Evolutionary conservation across 2,113 vertebrate species (phyloP).

Genomic region (Numida meleagris): DNA sequence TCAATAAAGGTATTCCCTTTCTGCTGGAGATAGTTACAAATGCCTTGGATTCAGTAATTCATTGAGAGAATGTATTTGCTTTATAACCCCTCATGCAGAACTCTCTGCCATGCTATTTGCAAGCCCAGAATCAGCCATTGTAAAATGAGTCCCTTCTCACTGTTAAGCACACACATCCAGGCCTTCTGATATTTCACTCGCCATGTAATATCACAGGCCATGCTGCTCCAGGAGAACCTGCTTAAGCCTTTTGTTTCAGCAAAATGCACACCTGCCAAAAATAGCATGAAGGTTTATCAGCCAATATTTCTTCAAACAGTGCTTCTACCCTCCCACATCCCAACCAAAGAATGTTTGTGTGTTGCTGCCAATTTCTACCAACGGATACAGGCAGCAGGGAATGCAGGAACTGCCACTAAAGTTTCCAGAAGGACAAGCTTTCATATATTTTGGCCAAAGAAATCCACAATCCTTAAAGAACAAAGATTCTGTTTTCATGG

Average conservation of each 20-base stretch:
- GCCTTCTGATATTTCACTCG: neutral
- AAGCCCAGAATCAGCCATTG: neutral
- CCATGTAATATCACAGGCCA: neutral
- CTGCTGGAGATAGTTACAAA: accelerated
- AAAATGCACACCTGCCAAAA: neutral
- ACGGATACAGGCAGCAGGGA: neutral
- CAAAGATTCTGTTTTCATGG: neutral
- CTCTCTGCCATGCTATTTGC: neutral
- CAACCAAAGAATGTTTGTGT: neutral
- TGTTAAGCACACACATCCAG: neutral
- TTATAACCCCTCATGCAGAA: neutral
- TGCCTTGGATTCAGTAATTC: neutral
- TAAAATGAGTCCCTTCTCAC: neutral
- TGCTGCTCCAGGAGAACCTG: neutral
- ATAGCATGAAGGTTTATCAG: slow-evolving; percentile 1
- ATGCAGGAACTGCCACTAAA: slow-evolving; percentile 1
- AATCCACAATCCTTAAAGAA: neutral
- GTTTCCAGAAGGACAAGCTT: neutral
- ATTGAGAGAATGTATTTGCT: neutral
- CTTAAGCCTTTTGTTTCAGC: slow-evolving; percentile 24
- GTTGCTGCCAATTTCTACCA: slow-evolving; percentile 2
- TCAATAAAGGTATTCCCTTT: neutral
- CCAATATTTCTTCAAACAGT: neutral
- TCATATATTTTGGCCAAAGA: neutral
- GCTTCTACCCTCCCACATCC: neutral